Evolutionary conservation across 2,113 vertebrate genomes (phyloP).

Genomic region (Salminus brasiliensis): DNA sequence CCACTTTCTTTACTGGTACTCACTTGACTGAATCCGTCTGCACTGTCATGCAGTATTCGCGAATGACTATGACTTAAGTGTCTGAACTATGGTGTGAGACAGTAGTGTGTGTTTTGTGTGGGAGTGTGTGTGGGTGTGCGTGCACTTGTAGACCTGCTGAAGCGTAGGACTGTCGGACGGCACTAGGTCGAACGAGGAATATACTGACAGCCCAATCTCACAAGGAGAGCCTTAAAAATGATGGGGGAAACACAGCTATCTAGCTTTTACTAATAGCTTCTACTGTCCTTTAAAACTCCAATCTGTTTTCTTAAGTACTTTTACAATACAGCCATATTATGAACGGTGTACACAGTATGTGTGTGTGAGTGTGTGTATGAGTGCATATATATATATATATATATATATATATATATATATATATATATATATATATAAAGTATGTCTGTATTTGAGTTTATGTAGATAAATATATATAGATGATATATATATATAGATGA

Average conservation of each 20-base stretch:
- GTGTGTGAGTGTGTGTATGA: no score
- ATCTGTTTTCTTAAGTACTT: slow-evolving; percentile 79
- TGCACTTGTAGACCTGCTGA: neutral
- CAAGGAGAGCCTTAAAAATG: slow-evolving; percentile 78
- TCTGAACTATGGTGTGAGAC: slow-evolving; percentile 45
- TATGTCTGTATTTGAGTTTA: slow-evolving; percentile 81
- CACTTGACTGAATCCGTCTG: slow-evolving; percentile 47
- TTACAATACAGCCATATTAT: slow-evolving; percentile 84
- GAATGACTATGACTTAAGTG: slow-evolving; percentile 36
- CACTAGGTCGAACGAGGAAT: slow-evolving; percentile 52
- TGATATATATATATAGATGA: slow-evolving; percentile 81
- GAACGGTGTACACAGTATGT: slow-evolving; percentile 77
- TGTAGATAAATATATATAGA: slow-evolving; percentile 78
- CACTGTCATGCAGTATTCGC: slow-evolving; percentile 47
- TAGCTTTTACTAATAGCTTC: slow-evolving; percentile 71
- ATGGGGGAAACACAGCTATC: slow-evolving; percentile 59
- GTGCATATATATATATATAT: slow-evolving; percentile 76
- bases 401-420: slow-evolving; percentile 59
- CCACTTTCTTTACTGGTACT: slow-evolving; percentile 64
- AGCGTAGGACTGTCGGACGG: slow-evolving; percentile 31
- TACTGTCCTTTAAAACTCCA: slow-evolving; percentile 76
- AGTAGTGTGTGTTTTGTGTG: slow-evolving; percentile 49
- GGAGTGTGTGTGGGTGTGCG: neutral
- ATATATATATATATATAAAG: slow-evolving; percentile 43
- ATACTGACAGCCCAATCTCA: slow-evolving; percentile 55